These are phyloP conservation scores for Rhagophthalmus giganteus DNA, from an alignment of 2,888 invertebrate species.

Conservation along the genomic window DNA sequence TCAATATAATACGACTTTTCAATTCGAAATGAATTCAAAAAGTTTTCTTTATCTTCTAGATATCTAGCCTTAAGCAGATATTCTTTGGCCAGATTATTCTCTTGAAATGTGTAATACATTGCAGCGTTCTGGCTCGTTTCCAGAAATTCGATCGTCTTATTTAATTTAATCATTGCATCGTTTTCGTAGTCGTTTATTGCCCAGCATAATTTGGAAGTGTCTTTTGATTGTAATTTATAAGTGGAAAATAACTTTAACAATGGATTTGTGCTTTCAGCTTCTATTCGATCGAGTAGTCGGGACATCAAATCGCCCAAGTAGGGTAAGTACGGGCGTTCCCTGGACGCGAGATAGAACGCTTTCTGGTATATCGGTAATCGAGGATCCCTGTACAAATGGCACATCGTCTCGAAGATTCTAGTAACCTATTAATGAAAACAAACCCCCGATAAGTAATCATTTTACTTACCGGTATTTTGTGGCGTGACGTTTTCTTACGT, in stretches of 20 bases:
- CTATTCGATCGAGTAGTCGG: conserved; percentile 45
- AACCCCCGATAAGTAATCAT: too few relatives aligned
- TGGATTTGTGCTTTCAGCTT: not conserved
- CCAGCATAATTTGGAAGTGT: too few relatives aligned
- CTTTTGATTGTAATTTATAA: too few relatives aligned
- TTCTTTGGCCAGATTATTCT: conserved; percentile 55
- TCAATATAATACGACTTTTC: conserved; percentile 38
- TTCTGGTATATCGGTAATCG: conserved; percentile 51
- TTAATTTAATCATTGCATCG: conserved; percentile 45
- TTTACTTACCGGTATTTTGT: conserved; percentile 57
- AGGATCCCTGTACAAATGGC: conserved; percentile 56
- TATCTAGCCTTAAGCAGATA: conserved; percentile 60
- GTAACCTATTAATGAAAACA: too few relatives aligned
- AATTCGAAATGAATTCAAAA: conserved; percentile 54
- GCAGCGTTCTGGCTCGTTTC: conserved; percentile 54
- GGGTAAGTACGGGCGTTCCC: conserved; percentile 55
- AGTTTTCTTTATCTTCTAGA: conserved; percentile 58
- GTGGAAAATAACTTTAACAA: too few relatives aligned
- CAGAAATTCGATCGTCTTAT: conserved; percentile 50
- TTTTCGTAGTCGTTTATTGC: too few relatives aligned
- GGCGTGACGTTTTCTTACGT: conserved; percentile 57
- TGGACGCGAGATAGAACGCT: conserved; percentile 52
- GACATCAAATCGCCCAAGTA: conserved; percentile 57
- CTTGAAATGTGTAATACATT: conserved; percentile 51
- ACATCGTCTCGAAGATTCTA: conserved; percentile 57